Base-by-base conservation (phyloP, 2,797 vertebrate genomes). In the Artibeus lituratus region DNA sequence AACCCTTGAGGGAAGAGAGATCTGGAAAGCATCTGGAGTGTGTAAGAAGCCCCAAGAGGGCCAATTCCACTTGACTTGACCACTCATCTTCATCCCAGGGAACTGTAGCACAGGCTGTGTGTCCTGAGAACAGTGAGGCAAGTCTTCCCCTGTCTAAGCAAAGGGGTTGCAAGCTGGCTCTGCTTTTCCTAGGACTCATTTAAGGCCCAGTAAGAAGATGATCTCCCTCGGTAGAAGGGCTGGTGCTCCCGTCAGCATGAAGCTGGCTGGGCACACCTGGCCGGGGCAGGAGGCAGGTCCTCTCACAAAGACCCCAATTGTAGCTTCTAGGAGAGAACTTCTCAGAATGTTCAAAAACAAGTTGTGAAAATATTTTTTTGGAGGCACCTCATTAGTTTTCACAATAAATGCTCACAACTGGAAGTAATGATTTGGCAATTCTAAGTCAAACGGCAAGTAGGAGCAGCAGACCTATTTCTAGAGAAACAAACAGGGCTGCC, bases 311-410 rank as follows among this genome's bases (percentile, higher is more conserved):
- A 69, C 51, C 55, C 32, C 35, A 4, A 93, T 97, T 93, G 74
- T 95, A 91, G 65, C 39, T 93, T 70, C 21, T 76, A 67, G 55
- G 65, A 90, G 91, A 93, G 53, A 84, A 70, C 53, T 67, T 90
- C 82, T 95, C 57, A 72, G 87, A 82, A 85, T 85, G 83, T 74
- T 88, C 65, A 92, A 94, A 86, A 90, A 57, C 47, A 88, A 94
- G 92, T 83, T 90, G 77, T 83, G 35, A 96, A 97, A 96, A 91
- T 91, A 87, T 72, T 93, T 94, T 96, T 97, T 95, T 67, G 24
- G 90, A 95, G 69, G 80, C 21, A 90, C 49, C 59, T 96, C 82
- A 89, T 97, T 97, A 95, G 73, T 91, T 95, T 91, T 57, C 65
- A 92, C 82, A 96, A 86, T 76, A 92, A 91, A 96, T 93, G 42